Base-by-base conservation (phyloP, 2,113 vertebrate genomes). In the Tragelaphus scriptus region DNA sequence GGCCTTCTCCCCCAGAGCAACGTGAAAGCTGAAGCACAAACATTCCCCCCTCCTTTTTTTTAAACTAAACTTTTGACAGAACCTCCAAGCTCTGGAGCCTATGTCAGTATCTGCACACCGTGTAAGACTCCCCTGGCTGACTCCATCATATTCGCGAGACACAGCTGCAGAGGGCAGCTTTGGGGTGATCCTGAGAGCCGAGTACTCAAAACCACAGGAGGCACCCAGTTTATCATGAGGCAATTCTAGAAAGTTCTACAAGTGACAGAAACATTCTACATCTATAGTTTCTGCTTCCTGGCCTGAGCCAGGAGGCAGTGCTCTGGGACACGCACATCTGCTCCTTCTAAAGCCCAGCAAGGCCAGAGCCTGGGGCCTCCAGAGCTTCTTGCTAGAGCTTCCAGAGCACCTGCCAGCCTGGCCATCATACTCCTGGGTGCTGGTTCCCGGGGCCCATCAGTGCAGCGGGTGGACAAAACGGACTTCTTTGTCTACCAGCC, bases 91-190 rank as follows among this genome's bases (percentile, higher is more conserved):
- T 51, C 28, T n/a, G 85, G 25, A 40, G 30, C 15, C 3, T 0
- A 3, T 77, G 56, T 47, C 55, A 49, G 0, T 4, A 75, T 3
- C 85, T 28, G 55, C 30, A 23, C 44, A 32, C 6, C 17, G 3
- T 7, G 23, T 21, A 30, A 16, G 59, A 47, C 53, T 10, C 8
- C 51, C 12, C 10, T 2, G 53, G 6, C 68, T 3, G 32, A 17
- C 40, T 6, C 11, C 0, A 5, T 36, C 26, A 44, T 25, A 12
- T 32, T 21, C 1, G 0, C 0, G 2, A 5, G 59, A 12, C 79
- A 5, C 6, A n/a, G 65, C 65, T 3, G 4, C 8, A 3, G 53
- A 25, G 40, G 55, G 17, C 36, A 3, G 11, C 28, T 12, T 5
- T 0, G 4, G 13, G 82, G 11, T 36, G 0, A 5, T 15, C 13